Evolutionary conservation across 2,113 vertebrate genomes (phyloP), one percentile per base, ranked within the genome.

Genomic region (Glaucidium brasilianum): DNA sequence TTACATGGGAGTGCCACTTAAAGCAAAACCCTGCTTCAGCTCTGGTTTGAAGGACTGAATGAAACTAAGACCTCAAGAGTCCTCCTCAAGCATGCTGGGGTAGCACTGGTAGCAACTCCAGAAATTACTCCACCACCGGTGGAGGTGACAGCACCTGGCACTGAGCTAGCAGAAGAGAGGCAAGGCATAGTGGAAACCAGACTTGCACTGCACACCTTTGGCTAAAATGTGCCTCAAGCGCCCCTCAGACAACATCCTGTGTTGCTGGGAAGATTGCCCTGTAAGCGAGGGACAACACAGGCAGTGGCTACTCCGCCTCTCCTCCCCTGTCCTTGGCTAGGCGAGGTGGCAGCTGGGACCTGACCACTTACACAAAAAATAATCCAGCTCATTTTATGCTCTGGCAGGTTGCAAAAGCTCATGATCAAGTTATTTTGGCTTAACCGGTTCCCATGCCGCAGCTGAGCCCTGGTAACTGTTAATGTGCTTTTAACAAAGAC

Each of bases 21-120:
- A 67, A 71, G 32, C 20, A 19, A 41, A 72, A n/a, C 64, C 62
- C 47, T 76, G 15, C 52, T 85, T 79, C 74, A 76, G 74, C 71
- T 88, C 49, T 82, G 30, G 16, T 75, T 75, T 72, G 45, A 35
- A 88, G 67, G 19, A 34, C 39, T 25, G 35, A 43, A 49, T 26
- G 30, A 52, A 90, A 39, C 39, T 18, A 63, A 34, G 69, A 30
- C 66, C 84, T 85, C 32, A 29, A 7, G 68, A 55, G 29, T 23
- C 45, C 47, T 58, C 29, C 53, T 58, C 34, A 22, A n/a, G 63
- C 0, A 0, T 5, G 0, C 60, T 45, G 29, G 37, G 19, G 18
- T 58, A 34, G 68, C 8, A 0, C 9, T 43, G 35, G 10, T 23
- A 14, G 63, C 11, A 29, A 18, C 75, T 76, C 30, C 21, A 35